These are phyloP conservation scores for Labeo rohita DNA, from an alignment of 2,113 vertebrate species.

Conservation along the genomic window DNA sequence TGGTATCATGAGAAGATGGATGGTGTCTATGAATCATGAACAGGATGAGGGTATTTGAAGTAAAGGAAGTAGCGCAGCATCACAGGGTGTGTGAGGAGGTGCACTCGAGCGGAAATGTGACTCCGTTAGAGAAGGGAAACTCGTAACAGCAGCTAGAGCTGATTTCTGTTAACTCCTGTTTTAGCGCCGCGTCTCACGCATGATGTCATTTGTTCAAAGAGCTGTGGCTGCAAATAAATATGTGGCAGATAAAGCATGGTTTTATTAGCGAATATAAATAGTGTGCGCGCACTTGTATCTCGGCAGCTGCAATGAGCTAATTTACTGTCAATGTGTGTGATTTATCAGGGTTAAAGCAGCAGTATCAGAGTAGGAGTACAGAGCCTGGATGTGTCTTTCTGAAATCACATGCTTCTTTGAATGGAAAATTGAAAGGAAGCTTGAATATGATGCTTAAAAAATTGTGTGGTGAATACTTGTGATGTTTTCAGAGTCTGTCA, in stretches of 20 bases:
- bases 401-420: background rate
- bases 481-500: background rate
- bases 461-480: background rate
- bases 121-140: background rate
- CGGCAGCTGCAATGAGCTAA: background rate
- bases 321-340: background rate
- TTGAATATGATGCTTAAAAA: background rate
- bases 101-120: background rate
- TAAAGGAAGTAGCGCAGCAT: background rate
- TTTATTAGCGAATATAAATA: background rate
- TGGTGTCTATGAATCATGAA: slow-evolving; percentile 20
- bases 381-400: background rate
- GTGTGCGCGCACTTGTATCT: background rate
- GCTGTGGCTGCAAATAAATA: background rate
- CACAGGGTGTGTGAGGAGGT: background rate
- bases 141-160: background rate
- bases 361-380: background rate
- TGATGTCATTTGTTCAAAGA: background rate
- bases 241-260: background rate
- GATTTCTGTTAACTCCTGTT: background rate
- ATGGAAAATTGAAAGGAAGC: background rate
- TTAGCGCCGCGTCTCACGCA: background rate
- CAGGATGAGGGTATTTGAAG: background rate
- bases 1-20: slow-evolving; percentile 6
- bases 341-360: background rate